Base-by-base conservation (phyloP, 2,113 vertebrate genomes). In the Mellivora capensis region DNA sequence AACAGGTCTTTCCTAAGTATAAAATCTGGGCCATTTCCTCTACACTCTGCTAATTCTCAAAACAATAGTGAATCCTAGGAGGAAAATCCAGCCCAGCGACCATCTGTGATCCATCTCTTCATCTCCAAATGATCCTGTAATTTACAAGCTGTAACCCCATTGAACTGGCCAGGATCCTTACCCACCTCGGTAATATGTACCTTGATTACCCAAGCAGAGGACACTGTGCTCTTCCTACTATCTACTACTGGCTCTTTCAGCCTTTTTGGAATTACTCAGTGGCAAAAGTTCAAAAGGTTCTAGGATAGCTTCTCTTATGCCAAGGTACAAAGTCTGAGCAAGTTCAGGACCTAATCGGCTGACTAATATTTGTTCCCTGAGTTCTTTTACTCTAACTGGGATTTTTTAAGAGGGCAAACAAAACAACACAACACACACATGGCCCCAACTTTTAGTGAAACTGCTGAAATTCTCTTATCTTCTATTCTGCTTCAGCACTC, bases 301-400 rank as follows among this genome's bases (percentile, higher is more conserved):
- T 79, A 89, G 87, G 71, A 93, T 52, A 82, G 79, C 23, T 37
- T 90, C 42, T 97, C 71, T 79, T 11, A 80, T 69, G 87, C 90
- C 96, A 95, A 94, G 77, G 98, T 96, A 93, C 98, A 98, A 98
- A 98, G 97, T 98, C 96, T 86, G 71, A 77, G 31, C 31, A 31
- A 77, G 93, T 72, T 91, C 77, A 86, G 95, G 90, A 96, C 83
- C 39, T 42, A 91, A 77, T 87, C 62, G 67, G 96, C 94, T 93
- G 79, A 97, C 83, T 94, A 90, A 57, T 90, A 95, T 82, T 74
- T 94, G 67, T 82, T 96, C 47, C 82, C 39, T 67, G 23, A 76
- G 86, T 82, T 95, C 31, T 76, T 89, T 91, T 92, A 81, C 71
- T n/a, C 23, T 52, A 84, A 82, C 52, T 61, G 23, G 17, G 42